Percentiles rank a stretch among this genome's conserved stretches.
Evolutionary conservation across 2,797 vertebrate genomes (phyloP).

Genomic region (Alfaro cultratus): DNA sequence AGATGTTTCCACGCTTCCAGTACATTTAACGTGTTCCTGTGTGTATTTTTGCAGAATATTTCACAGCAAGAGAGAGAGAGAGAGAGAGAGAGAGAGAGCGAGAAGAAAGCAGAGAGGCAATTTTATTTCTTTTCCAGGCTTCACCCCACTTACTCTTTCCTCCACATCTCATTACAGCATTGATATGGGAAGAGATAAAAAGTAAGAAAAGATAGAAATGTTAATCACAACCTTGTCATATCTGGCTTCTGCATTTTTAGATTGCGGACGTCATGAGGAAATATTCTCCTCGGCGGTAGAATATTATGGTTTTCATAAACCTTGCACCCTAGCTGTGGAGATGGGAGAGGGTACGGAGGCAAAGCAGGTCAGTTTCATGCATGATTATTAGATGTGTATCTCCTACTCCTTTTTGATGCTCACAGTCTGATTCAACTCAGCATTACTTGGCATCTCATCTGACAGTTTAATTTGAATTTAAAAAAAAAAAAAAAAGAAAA

Average conservation of each 20-base stretch:
- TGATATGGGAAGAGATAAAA: background rate
- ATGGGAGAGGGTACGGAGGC: slow-evolving; percentile 18
- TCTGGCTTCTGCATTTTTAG: slow-evolving; percentile 36
- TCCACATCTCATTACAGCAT: slow-evolving; percentile 38
- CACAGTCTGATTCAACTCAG: slow-evolving; percentile 3
- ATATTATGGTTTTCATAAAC: slow-evolving; percentile 45
- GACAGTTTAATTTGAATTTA: slow-evolving; percentile 15
- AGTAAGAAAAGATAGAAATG: slow-evolving; percentile 35
- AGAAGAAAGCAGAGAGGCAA: slow-evolving; percentile 19
- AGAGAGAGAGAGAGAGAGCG: slow-evolving; percentile 2
- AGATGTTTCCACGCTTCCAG: slow-evolving; percentile 37
- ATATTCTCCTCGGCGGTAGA: slow-evolving; percentile 18
- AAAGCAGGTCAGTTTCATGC: slow-evolving; percentile 41
- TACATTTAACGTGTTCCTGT: slow-evolving; percentile 33
- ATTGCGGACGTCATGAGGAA: slow-evolving; percentile 34
- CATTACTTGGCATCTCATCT: slow-evolving; percentile 9
- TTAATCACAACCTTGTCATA: slow-evolving; percentile 42
- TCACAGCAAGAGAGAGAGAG: slow-evolving; percentile 35
- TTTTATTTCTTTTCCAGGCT: slow-evolving; percentile 42
- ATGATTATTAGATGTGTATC: slow-evolving; percentile 44
- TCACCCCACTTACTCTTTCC: slow-evolving; percentile 17
- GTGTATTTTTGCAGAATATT: slow-evolving; percentile 12
- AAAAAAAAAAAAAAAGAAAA: background rate
- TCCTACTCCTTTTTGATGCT: slow-evolving; percentile 8
- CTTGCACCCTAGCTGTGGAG: background rate